Evolutionary conservation across 2,113 vertebrate genomes (phyloP).

Genomic region (Hucho hucho): DNA sequence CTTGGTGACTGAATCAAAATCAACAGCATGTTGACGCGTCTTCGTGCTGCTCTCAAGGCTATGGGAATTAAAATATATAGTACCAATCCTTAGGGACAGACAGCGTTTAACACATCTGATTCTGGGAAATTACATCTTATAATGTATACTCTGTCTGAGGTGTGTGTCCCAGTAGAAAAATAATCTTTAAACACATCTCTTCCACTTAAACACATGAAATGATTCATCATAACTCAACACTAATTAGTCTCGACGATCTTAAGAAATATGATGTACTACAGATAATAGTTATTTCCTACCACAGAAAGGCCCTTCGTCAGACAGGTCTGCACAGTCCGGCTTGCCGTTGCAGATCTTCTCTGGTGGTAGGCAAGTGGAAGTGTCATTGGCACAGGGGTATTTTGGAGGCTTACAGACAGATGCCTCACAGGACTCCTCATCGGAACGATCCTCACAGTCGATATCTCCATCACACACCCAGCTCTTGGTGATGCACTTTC

Average conservation of each 20-base stretch:
- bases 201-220: no score
- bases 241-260: background rate
- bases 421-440: slow-evolving; percentile 90
- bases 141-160: no score
- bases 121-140: no score
- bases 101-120: background rate
- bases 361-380: slow-evolving; percentile 87
- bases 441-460: slow-evolving; percentile 97
- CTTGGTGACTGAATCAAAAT: slow-evolving; percentile 21
- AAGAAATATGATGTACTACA: background rate
- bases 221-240: no score
- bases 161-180: no score
- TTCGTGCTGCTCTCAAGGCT: slow-evolving; percentile 20
- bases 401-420: slow-evolving; percentile 92
- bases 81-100: slow-evolving; percentile 23
- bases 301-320: slow-evolving; percentile 93
- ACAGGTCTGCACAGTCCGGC: slow-evolving; percentile 91
- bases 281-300: slow-evolving; percentile 70
- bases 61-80: slow-evolving; percentile 24
- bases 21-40: slow-evolving; percentile 21
- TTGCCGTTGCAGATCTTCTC: slow-evolving; percentile 94
- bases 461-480: slow-evolving; percentile 98
- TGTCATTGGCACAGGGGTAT: slow-evolving; percentile 93
- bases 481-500: slow-evolving; percentile 97
- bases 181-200: no score